A percentile compares a stretch with the other conserved stretches of the same genome.
These are phyloP conservation scores for Oscheius sp. DNA, from an alignment of 1,140 invertebrate species.

Conservation along the genomic window DNA sequence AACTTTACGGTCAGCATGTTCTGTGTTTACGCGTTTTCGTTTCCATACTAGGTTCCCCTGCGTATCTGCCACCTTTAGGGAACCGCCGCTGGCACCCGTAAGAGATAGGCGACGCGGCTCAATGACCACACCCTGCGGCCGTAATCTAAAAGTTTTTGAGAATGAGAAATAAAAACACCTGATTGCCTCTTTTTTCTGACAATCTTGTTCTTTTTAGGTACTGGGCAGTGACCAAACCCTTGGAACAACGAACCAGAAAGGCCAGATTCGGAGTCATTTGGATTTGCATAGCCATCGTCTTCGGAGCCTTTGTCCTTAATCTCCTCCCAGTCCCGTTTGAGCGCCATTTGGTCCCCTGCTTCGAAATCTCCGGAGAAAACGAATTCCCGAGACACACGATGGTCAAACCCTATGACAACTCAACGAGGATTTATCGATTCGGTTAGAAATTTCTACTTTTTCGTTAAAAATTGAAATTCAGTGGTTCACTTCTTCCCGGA, in stretches of 20 bases:
- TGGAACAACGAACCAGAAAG: constrained; percentile 55
- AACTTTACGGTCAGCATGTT: no score
- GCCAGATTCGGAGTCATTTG: constrained; percentile 54
- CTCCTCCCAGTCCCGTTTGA: constrained; percentile 54
- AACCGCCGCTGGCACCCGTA: no score
- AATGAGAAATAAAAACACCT: no score
- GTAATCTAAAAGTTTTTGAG: no score
- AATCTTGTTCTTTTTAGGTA: constrained; percentile 42
- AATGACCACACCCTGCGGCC: no score
- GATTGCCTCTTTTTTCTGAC: no score
- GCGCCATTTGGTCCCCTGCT: constrained; percentile 40
- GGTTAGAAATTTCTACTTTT: background rate
- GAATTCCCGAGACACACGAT: constrained; percentile 20
- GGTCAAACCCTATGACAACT: constrained; percentile 26
- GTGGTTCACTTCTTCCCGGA: constrained; percentile 58
- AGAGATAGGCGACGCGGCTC: no score
- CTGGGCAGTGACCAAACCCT: constrained; percentile 49
- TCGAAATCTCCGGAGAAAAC: constrained; percentile 13
- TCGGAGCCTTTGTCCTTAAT: constrained; percentile 56
- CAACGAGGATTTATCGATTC: constrained; percentile 27
- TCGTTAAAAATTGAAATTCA: constrained; percentile 16
- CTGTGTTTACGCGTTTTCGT: no score
- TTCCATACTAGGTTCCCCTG: no score
- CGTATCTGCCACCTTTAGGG: no score
- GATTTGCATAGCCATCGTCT: constrained; percentile 48